A percentile compares a stretch with the other conserved stretches of the same genome.
phyloP scores from a whole-genome alignment of 1,140 invertebrate genomes.

The Pinna nobilis region DNA sequence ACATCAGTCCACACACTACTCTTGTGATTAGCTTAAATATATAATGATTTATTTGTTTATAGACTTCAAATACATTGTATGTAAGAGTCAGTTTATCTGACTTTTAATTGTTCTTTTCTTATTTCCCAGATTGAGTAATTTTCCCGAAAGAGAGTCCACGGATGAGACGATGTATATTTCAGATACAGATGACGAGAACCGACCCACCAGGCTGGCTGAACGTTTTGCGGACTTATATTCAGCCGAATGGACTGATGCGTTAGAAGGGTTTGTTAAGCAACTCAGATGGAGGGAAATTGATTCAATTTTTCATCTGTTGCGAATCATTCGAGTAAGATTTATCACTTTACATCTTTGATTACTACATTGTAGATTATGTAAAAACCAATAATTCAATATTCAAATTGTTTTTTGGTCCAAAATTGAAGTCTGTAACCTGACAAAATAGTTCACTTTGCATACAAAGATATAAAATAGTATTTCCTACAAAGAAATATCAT shows the following conservation, averaged over 20 bases:
- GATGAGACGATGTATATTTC: conserved; percentile 6
- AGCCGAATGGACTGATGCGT: conserved; percentile 11
- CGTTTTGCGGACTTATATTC: conserved; percentile 1
- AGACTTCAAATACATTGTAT: no score
- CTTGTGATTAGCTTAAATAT: no score
- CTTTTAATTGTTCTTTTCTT: not conserved
- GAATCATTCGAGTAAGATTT: conserved; percentile 10
- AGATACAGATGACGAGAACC: not conserved
- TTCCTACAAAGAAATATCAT: no score
- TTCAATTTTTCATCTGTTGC: conserved; percentile 4
- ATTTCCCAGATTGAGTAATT: not conserved
- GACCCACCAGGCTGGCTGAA: conserved; percentile 4
- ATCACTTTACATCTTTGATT: not conserved
- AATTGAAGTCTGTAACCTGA: no score
- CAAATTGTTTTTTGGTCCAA: not conserved
- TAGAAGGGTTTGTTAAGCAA: not conserved
- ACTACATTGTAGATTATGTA: not conserved
- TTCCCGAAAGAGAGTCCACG: not conserved
- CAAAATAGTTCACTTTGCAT: no score
- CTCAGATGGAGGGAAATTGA: conserved; percentile 15
- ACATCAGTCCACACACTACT: no score
- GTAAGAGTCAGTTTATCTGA: no score
- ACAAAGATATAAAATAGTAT: no score
- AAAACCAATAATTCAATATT: not conserved
- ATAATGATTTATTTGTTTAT: no score